These are phyloP conservation scores for Sarotherodon lohbergeri DNA, from an alignment of 2,113 vertebrate genomes.

Conservation along the genomic window DNA sequence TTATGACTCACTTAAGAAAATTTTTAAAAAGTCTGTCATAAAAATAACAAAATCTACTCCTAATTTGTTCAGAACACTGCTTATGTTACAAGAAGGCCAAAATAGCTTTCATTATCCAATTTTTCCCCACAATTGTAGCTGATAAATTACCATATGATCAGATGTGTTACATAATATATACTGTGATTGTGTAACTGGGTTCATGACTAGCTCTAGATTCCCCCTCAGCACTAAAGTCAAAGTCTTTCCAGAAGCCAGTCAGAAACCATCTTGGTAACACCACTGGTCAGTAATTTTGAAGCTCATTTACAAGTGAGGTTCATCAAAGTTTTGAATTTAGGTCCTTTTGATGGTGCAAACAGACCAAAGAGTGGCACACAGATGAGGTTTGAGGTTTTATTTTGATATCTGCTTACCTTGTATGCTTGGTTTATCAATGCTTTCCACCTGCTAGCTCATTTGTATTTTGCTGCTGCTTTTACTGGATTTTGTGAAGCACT, in stretches of 20 bases:
- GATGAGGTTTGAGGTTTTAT: neutral
- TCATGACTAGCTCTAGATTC: neutral
- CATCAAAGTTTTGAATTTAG: neutral
- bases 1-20: neutral
- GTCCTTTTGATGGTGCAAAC: accelerated
- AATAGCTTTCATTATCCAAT: neutral
- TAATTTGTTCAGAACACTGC: neutral
- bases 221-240: too few relatives aligned
- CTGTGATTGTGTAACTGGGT: neutral
- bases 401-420: neutral
- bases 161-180: neutral
- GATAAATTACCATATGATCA: neutral
- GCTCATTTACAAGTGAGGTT: neutral
- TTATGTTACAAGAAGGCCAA: neutral
- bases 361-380: neutral
- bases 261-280: neutral
- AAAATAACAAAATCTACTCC: neutral
- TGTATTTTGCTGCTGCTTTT: neutral
- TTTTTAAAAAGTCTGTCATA: neutral
- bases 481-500: neutral
- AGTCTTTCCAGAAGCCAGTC: neutral
- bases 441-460: neutral
- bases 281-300: neutral
- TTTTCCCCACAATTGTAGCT: neutral
- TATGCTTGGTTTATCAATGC: neutral